Conservation (phyloP, 2,113 vertebrate species). For the Ptychochromis oligacanthus region DNA sequence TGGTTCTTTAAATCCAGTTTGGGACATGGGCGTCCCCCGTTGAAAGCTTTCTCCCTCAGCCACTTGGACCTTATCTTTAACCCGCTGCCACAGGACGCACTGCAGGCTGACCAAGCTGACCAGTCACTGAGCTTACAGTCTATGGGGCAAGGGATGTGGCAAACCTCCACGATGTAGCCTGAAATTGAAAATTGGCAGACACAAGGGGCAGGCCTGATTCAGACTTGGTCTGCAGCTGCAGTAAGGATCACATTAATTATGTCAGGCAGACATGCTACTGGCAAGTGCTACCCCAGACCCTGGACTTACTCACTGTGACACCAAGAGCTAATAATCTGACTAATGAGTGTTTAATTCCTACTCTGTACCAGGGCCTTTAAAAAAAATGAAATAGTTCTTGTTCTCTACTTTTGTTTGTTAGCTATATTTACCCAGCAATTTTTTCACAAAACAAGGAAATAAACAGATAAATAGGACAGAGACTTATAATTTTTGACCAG, state of each 20-base stretch:
- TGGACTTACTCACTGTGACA: conserved; percentile 56
- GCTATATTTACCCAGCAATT: neutral
- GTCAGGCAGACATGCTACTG: conserved; percentile 28
- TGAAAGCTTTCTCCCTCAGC: conserved; percentile 96
- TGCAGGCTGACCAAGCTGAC: conserved; percentile 93
- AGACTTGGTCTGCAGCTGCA: conserved; percentile 33
- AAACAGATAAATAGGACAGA: neutral
- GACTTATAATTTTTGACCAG: neutral
- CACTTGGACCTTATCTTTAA: conserved; percentile 91
- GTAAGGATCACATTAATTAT: conserved; percentile 42
- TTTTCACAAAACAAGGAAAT: neutral
- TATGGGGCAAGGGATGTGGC: conserved; percentile 90
- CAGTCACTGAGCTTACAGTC: conserved; percentile 97
- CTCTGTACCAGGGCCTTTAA: conserved; percentile 5
- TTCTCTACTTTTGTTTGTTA: neutral
- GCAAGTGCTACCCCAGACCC: conserved; percentile 38
- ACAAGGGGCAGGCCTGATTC: conserved; percentile 23
- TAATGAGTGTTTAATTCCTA: conserved; percentile 60
- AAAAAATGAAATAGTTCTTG: neutral
- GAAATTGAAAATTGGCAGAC: conserved; percentile 64
- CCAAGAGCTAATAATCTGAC: conserved; percentile 56
- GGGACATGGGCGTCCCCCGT: conserved; percentile 93
- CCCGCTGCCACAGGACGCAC: conserved; percentile 89
- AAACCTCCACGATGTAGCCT: conserved; percentile 91
- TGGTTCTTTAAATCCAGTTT: conserved; percentile 96